A percentile compares a stretch with the other conserved stretches of the same genome.
Conservation (phyloP, 2,797 vertebrate genomes). For the Novumbra hubbsi region DNA sequence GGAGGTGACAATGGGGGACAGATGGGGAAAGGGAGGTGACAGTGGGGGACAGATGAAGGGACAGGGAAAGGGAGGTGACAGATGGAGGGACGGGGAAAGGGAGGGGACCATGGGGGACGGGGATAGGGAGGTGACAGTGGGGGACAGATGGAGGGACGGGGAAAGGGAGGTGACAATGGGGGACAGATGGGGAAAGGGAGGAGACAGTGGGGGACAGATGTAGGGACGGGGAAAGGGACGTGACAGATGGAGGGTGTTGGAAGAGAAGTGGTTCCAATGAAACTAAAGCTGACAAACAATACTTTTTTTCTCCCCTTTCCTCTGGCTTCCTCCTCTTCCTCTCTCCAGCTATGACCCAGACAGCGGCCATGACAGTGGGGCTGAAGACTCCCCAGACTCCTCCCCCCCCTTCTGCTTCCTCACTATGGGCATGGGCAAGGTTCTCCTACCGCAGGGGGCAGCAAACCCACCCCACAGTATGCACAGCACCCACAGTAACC, state of each 20-base stretch:
- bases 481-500: conserved; percentile 72
- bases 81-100: too few species aligned
- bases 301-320: background rate
- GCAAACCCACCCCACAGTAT: conserved; percentile 58
- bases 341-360: conserved; percentile 87
- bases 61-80: too few species aligned
- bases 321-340: background rate
- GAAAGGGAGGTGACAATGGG: background rate
- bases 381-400: conserved; percentile 86
- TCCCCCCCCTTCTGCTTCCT: conserved; percentile 91
- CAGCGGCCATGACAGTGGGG: conserved; percentile 94
- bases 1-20: too few species aligned
- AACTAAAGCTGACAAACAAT: background rate
- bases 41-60: too few species aligned
- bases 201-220: background rate
- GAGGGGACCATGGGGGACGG: too few species aligned
- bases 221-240: too few species aligned
- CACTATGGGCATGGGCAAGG: conserved; percentile 97
- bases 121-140: too few species aligned
- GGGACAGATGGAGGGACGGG: too few species aligned
- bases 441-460: conserved; percentile 81
- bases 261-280: background rate
- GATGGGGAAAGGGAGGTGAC: too few species aligned
- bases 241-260: background rate
- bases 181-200: too few species aligned